phyloP scores from a whole-genome alignment of 2,888 invertebrate species.

The Dendrolimus houi region DNA sequence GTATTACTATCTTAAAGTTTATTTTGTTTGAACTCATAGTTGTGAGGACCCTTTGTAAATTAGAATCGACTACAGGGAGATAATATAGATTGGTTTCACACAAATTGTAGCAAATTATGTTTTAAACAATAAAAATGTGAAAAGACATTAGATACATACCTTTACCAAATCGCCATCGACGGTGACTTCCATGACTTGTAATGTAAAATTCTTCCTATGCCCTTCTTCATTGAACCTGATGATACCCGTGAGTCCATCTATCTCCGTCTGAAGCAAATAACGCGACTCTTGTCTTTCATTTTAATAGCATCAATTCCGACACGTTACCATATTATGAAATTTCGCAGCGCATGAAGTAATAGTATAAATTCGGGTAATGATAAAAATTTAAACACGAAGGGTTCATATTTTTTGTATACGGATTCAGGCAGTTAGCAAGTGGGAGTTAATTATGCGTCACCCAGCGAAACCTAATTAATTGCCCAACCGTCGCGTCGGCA shows the following conservation, averaged over 20 bases:
- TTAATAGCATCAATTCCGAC: slow-evolving; percentile 16
- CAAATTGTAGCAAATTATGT: no score
- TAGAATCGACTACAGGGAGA: no score
- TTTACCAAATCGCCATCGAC: slow-evolving; percentile 92
- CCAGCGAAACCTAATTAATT: slow-evolving; percentile 44
- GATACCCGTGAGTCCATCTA: slow-evolving; percentile 91
- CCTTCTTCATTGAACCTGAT: slow-evolving; percentile 92
- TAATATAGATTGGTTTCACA: no score
- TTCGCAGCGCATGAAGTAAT: not conserved
- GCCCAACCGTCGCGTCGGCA: slow-evolving; percentile 18
- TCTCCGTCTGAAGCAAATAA: slow-evolving; percentile 83
- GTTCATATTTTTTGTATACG: slow-evolving; percentile 17
- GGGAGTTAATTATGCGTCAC: slow-evolving; percentile 39
- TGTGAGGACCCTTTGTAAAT: no score
- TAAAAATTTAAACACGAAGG: not conserved
- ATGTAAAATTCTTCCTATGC: slow-evolving; percentile 88
- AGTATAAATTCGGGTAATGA: not conserved
- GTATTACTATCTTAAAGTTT: no score
- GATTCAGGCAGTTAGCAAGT: slow-evolving; percentile 26
- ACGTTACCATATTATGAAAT: not conserved
- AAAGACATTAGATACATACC: slow-evolving; percentile 48
- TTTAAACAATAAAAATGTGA: no score
- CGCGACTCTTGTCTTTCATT: slow-evolving; percentile 33
- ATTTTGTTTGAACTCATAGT: no score
- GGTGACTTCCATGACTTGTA: slow-evolving; percentile 93